Conservation (phyloP, 2,888 invertebrate species). For the Hyppa rectilinea region DNA sequence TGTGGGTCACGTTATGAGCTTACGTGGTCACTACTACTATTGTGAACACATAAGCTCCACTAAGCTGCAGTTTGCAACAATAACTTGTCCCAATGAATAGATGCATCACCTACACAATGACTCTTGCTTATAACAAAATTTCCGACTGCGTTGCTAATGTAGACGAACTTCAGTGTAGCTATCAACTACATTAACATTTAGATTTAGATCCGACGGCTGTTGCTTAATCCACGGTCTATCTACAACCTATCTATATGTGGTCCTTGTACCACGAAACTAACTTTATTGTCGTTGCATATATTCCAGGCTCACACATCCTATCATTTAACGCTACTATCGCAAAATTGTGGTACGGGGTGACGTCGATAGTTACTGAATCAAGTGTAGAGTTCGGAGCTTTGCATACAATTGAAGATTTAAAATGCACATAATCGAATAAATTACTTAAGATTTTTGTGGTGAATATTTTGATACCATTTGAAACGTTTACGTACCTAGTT, state of each 20-base stretch:
- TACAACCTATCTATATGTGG: no score
- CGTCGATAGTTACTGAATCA: slow-evolving; percentile 40
- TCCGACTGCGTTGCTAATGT: slow-evolving; percentile 27
- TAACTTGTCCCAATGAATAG: slow-evolving; percentile 32
- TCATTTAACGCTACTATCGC: slow-evolving; percentile 16
- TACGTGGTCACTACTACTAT: slow-evolving; percentile 69
- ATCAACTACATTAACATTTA: slow-evolving; percentile 68
- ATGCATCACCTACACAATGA: slow-evolving; percentile 20
- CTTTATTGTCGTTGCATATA: slow-evolving; percentile 8
- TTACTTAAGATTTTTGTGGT: not conserved
- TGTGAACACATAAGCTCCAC: slow-evolving; percentile 64
- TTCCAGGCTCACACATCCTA: slow-evolving; percentile 4
- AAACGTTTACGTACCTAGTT: not conserved
- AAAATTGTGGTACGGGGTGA: slow-evolving; percentile 37
- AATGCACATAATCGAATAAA: slow-evolving; percentile 21
- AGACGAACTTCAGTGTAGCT: slow-evolving; percentile 34
- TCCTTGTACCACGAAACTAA: slow-evolving; percentile 40
- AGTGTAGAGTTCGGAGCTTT: slow-evolving; percentile 24
- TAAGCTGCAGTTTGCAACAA: slow-evolving; percentile 64
- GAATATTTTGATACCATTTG: slow-evolving; percentile 6
- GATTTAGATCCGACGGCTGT: slow-evolving; percentile 64
- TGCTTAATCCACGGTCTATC: slow-evolving; percentile 66
- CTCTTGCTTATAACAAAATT: slow-evolving; percentile 38
- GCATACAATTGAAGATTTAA: slow-evolving; percentile 36
- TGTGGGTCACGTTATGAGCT: slow-evolving; percentile 77